phyloP scores from a whole-genome alignment of 2,113 vertebrate species.

The Oncorhynchus mykiss region DNA sequence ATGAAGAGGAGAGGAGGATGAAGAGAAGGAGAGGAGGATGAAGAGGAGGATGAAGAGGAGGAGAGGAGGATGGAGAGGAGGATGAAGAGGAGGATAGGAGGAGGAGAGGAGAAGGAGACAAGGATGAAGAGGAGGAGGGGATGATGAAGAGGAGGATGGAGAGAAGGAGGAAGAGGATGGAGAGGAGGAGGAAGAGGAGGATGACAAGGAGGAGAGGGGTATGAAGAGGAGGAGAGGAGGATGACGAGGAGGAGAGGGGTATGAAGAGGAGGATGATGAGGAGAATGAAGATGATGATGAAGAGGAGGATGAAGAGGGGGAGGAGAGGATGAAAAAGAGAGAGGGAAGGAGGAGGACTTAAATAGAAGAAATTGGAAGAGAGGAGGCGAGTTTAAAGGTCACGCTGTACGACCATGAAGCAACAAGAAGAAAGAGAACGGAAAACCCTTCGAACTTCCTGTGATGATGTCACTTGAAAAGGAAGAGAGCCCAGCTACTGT shows the following conservation, averaged over 20 bases:
- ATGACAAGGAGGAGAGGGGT: no score
- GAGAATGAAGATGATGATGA: no score
- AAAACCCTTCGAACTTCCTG: slow-evolving; percentile 60
- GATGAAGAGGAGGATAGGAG: slow-evolving; percentile 59
- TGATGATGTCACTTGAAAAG: background rate
- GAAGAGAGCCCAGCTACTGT: background rate
- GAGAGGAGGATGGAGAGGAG: slow-evolving; percentile 54
- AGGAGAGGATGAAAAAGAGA: no score
- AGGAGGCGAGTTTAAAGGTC: slow-evolving; percentile 18
- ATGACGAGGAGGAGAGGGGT: no score
- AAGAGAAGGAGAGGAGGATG: background rate
- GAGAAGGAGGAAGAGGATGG: no score
- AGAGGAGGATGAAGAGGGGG: no score
- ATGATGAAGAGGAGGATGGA: slow-evolving; percentile 67
- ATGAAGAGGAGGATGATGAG: no score
- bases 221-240: slow-evolving; percentile 50
- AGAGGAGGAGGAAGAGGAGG: no score
- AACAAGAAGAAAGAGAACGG: slow-evolving; percentile 39
- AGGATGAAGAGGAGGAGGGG: slow-evolving; percentile 72
- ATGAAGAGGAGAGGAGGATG: slow-evolving; percentile 34
- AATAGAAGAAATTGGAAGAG: slow-evolving; percentile 10
- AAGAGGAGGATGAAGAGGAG: slow-evolving; percentile 57
- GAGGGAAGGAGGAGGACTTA: no score
- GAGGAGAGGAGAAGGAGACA: slow-evolving; percentile 80
- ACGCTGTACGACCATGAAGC: slow-evolving; percentile 40